Percentiles rank a stretch among this genome's conserved stretches.
Conservation (phyloP, 1,140 invertebrate species). For the Drosophila persimilis region DNA sequence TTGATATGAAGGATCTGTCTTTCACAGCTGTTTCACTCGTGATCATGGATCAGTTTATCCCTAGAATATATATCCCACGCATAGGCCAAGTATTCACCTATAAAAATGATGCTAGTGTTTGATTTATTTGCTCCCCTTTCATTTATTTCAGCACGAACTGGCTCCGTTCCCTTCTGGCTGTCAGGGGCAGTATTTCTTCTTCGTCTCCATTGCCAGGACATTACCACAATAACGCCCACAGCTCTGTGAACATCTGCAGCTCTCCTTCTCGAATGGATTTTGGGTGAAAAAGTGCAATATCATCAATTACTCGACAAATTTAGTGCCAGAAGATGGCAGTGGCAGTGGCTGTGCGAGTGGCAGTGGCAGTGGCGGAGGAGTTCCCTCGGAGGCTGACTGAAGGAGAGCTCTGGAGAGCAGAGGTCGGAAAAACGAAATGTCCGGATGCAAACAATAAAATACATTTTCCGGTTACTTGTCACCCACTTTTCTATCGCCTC, state of each 20-base stretch:
- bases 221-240: constrained; percentile 49
- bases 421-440: constrained; percentile 68
- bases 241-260: constrained; percentile 40
- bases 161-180: background rate
- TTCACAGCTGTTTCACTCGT: too few species aligned
- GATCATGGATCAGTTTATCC: too few species aligned
- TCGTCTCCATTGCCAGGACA: constrained; percentile 24
- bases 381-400: background rate
- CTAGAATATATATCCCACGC: too few species aligned
- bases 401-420: constrained; percentile 9
- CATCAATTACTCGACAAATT: constrained; percentile 79
- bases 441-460: constrained; percentile 82
- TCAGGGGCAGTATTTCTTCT: constrained; percentile 23
- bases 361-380: background rate
- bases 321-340: constrained; percentile 41
- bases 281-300: constrained; percentile 70
- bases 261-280: constrained; percentile 1
- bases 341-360: background rate
- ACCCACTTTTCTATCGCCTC: constrained; percentile 67
- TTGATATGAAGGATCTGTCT: too few species aligned
- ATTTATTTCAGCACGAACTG: background rate
- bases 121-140: background rate
- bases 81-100: too few species aligned
- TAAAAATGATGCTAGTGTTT: too few species aligned
- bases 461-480: constrained; percentile 81